Conservation (phyloP, 1,140 invertebrate genomes). For the Pteromalus puparum region DNA sequence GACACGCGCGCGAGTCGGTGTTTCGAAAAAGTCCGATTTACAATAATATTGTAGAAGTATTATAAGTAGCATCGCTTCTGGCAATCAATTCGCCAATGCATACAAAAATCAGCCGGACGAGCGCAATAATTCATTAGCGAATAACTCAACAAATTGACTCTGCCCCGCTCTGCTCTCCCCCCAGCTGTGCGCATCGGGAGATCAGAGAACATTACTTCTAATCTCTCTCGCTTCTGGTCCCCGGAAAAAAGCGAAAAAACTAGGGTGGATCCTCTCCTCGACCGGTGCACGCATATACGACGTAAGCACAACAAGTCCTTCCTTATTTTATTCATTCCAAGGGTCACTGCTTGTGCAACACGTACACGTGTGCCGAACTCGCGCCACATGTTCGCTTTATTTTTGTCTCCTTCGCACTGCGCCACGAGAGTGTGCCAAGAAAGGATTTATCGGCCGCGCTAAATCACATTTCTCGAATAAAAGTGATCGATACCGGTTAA, state of each 20-base stretch:
- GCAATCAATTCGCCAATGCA: too few relatives aligned
- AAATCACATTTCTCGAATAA: slow-evolving; percentile 37
- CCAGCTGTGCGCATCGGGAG: background rate
- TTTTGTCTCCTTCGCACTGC: background rate
- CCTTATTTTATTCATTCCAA: slow-evolving; percentile 30
- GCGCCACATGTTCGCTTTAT: slow-evolving; percentile 24
- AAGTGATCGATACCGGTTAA: slow-evolving; percentile 11
- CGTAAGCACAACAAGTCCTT: background rate
- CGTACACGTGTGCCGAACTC: background rate
- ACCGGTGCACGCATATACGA: background rate
- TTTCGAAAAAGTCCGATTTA: too few relatives aligned
- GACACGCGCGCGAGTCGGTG: too few relatives aligned
- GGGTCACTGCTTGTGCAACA: background rate
- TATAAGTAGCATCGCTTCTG: too few relatives aligned
- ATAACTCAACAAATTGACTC: slow-evolving; percentile 27
- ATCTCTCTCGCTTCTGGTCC: background rate
- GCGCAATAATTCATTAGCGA: slow-evolving; percentile 23
- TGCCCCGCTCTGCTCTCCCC: background rate
- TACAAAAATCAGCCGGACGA: too few relatives aligned
- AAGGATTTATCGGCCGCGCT: slow-evolving; percentile 32
- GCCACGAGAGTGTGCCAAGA: background rate
- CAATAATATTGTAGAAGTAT: too few relatives aligned
- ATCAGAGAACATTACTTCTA: slow-evolving; percentile 38
- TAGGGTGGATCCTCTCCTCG: background rate
- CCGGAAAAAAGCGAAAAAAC: slow-evolving; percentile 1